These are phyloP conservation scores for Trididemnum nubilum DNA, from an alignment of 23 tunicate species.

Conservation along the genomic window DNA sequence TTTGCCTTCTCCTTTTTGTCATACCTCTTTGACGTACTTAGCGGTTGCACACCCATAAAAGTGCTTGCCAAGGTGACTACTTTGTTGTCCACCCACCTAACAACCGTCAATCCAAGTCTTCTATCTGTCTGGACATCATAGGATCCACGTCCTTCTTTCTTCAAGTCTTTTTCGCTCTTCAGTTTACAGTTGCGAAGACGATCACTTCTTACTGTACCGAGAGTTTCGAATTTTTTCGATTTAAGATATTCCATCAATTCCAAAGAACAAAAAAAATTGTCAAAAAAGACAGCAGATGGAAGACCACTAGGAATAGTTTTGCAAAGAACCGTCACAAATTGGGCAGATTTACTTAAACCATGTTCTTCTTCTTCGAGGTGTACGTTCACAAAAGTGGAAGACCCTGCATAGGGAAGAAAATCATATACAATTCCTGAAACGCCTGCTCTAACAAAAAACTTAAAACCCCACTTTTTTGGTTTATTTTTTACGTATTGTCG, in stretches of 20 bases:
- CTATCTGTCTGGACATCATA: conserved; percentile 21
- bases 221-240: background rate
- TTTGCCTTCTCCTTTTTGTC: background rate
- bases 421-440: conserved; percentile 17
- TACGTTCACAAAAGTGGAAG: background rate
- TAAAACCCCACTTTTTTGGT: conserved; percentile 20
- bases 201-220: conserved; percentile 22
- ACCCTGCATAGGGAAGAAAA: conserved; percentile 20
- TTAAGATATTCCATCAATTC: conserved; percentile 16
- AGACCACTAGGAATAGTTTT: conserved; percentile 19
- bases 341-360: conserved; percentile 5
- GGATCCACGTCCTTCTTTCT: background rate
- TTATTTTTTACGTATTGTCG: conserved; percentile 14
- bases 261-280: conserved; percentile 15
- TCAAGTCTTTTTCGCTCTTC: conserved; percentile 22
- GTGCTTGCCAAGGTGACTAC: conserved; percentile 19
- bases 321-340: conserved; percentile 26
- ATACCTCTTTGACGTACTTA: background rate
- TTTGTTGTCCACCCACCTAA: conserved; percentile 29
- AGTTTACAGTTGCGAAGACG: conserved; percentile 16
- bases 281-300: background rate
- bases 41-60: conserved; percentile 20
- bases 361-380: conserved; percentile 10
- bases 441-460: conserved; percentile 17
- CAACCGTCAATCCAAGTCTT: conserved; percentile 16